Base-by-base conservation (phyloP, 1,140 invertebrate species). In the Dendrolimus punctatus region DNA sequence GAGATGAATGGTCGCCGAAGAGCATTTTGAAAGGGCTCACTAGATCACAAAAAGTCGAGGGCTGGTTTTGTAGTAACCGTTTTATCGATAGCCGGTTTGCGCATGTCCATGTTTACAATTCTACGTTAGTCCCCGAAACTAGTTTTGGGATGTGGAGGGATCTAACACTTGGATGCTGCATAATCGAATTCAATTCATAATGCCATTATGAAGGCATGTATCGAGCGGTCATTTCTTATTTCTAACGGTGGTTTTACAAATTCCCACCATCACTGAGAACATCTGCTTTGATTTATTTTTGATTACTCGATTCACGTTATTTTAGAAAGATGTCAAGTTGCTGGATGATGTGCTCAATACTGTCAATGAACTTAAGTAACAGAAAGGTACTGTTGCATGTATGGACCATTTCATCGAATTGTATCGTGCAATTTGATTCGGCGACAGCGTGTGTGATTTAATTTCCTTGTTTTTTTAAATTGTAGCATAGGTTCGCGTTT, bases 171-270 rank as follows among this genome's bases (percentile, higher is more conserved):
- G 62, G 59, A 60, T 58, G 68, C 61, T 72, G 76, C 75, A 79
- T 76, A 75, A 82, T 80, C 78, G 73, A 80, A 84, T 78, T 75
- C 68, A 64, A 71, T 80, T 82, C 67, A 81, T 75, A 65, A 69
- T 58, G 57, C 68, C 69, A 69, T 72, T 69, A 81, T 75, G 64
- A 69, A 58, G 57, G 70, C 69, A 69, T 72, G 68, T 74, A 80
- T 81, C 76, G 75, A 81, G 71, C 76, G 64, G 69, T 69, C 67
- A 71, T 46, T 68, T 61, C 61, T 64, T 63, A 68, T 61, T 55
- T 48, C 53, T 75, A 70, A 68, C 64, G 62, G 60, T 39, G 23
- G 23, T 23, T 23, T 23, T 23, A 23, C 23, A 23, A 23, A 23
- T 23, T 23, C 23, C 23, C 23, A 23, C 23, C 23, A 23, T 23